Conservation (phyloP, 2,113 vertebrate genomes). For the Aramus guarauna region DNA sequence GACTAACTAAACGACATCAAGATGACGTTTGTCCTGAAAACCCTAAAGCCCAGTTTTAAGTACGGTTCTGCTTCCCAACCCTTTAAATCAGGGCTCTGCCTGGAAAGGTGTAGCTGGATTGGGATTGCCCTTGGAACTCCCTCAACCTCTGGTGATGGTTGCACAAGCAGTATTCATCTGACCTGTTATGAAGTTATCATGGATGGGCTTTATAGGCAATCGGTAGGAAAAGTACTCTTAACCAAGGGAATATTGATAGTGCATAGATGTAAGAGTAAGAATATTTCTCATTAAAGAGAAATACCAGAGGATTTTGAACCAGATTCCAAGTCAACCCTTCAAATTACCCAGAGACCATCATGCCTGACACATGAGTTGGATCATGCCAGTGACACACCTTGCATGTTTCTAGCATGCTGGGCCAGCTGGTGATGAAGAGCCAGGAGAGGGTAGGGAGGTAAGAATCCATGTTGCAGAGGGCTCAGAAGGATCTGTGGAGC, state of each 20-base stretch:
- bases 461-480: neutral
- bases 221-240: neutral
- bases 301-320: neutral
- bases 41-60: neutral
- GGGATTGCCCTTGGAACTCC: neutral
- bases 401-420: neutral
- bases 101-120: neutral
- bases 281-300: neutral
- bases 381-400: rapidly evolving
- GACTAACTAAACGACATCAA: neutral
- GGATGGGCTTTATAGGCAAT: neutral
- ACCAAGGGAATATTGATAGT: neutral
- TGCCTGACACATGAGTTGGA: neutral
- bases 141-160: rapidly evolving
- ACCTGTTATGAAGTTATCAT: neutral
- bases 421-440: neutral
- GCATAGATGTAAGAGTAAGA: neutral
- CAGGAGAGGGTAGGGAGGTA: neutral
- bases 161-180: rapidly evolving
- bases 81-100: neutral
- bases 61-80: neutral
- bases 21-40: neutral
- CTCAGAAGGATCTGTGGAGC: neutral
- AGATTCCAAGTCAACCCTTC: neutral
- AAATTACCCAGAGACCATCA: neutral